Evolutionary conservation across 2,797 vertebrate genomes (phyloP).

Genomic region (Toxotes lorentzi): DNA sequence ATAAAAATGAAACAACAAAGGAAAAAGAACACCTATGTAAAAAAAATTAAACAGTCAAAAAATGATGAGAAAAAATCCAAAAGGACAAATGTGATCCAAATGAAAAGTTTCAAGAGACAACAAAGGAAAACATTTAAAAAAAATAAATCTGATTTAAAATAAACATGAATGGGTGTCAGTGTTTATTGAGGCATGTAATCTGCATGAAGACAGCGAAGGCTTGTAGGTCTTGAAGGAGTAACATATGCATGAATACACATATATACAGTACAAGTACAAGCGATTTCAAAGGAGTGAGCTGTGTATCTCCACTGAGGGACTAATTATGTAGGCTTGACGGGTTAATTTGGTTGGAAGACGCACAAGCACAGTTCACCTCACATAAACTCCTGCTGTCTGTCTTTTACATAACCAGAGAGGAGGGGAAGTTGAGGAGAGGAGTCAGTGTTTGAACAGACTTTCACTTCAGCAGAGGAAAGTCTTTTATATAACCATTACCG

Average conservation of each 20-base stretch:
- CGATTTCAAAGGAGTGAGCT: neutral
- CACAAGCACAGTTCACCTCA: slow-evolving; percentile 12
- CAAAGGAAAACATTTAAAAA: no score
- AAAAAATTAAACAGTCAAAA: neutral
- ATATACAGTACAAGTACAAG: neutral
- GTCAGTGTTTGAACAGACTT: slow-evolving; percentile 1
- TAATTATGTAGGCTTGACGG: slow-evolving; percentile 21
- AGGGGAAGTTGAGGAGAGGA: neutral
- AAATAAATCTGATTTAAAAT: neutral
- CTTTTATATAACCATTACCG: slow-evolving; percentile 24
- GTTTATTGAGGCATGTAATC: slow-evolving; percentile 26
- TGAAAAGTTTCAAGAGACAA: neutral
- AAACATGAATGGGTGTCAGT: neutral
- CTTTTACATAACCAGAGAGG: slow-evolving; percentile 19
- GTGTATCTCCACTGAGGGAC: slow-evolving; percentile 2
- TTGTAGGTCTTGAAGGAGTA: neutral
- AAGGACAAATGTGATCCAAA: neutral
- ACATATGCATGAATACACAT: slow-evolving; percentile 27
- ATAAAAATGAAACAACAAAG: neutral
- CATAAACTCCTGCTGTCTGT: slow-evolving; percentile 15
- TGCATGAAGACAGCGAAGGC: slow-evolving; percentile 2
- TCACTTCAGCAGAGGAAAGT: slow-evolving; percentile 5
- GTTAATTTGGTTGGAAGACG: slow-evolving; percentile 17
- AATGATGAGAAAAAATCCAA: neutral
- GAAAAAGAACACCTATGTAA: neutral